These are phyloP conservation scores for Halocaridina rubra DNA, from an alignment of 2,888 invertebrate genomes.

Conservation along the genomic window DNA sequence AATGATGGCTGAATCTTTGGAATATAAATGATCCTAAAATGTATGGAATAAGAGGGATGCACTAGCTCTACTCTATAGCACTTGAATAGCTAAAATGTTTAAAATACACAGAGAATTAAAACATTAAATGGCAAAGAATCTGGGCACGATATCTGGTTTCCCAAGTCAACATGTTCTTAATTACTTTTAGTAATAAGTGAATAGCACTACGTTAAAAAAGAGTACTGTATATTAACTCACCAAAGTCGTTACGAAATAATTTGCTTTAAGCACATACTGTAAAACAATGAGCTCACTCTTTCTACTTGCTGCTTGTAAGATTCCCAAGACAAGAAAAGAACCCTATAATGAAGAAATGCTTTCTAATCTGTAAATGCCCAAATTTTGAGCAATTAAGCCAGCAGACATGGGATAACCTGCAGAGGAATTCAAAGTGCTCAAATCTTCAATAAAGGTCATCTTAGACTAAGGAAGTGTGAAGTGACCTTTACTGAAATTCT, in stretches of 20 bases:
- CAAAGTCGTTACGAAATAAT: too few species aligned
- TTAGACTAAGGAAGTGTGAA: neutral
- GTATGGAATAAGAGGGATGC: conserved; percentile 47
- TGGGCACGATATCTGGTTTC: conserved; percentile 34
- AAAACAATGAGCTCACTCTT: too few species aligned
- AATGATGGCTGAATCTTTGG: neutral
- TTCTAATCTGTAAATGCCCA: neutral
- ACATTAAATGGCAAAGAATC: conserved; percentile 47
- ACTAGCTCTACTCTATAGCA: conserved; percentile 51
- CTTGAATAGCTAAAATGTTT: conserved; percentile 51
- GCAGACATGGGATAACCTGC: neutral
- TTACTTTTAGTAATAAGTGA: too few species aligned
- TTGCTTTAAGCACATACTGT: too few species aligned
- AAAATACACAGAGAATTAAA: conserved; percentile 52
- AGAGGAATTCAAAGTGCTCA: neutral
- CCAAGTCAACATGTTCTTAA: neutral
- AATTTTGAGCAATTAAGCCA: neutral
- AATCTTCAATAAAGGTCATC: neutral
- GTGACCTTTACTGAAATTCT: neutral
- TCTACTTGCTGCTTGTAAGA: too few species aligned
- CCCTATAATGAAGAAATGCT: too few species aligned
- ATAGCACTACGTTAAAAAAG: too few species aligned
- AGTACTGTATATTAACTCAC: too few species aligned
- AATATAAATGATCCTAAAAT: neutral
- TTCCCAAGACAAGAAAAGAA: too few species aligned